Conservation (phyloP, 2,113 vertebrate genomes). For the Turdus rufiventris region DNA sequence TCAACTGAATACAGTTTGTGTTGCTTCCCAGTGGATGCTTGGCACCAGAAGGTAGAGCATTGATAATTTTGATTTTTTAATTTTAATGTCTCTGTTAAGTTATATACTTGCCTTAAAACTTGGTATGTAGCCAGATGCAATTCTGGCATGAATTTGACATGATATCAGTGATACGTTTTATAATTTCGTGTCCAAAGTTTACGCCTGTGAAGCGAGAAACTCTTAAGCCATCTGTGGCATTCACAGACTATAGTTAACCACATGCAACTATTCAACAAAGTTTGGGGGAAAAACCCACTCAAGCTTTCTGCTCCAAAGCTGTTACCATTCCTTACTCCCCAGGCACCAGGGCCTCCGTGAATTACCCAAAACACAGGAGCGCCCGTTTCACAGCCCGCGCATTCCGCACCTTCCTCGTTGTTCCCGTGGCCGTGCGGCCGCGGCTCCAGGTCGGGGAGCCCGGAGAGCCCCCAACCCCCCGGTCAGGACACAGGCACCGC, state of each 20-base stretch:
- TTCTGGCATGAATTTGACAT: background rate
- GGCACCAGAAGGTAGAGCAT: background rate
- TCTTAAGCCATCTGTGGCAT: rapidly evolving
- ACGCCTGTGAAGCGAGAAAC: background rate
- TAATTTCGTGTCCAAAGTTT: background rate
- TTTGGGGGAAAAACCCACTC: rapidly evolving
- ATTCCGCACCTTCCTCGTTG: rapidly evolving
- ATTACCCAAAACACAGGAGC: rapidly evolving
- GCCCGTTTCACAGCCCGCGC: rapidly evolving
- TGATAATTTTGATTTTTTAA: background rate
- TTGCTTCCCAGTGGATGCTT: background rate
- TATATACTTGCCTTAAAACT: background rate
- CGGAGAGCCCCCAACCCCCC: rapidly evolving
- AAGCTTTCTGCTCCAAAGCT: background rate
- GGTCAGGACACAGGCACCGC: background rate
- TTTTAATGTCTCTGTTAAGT: background rate
- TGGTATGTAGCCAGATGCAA: background rate
- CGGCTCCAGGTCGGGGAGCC: background rate
- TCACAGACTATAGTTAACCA: background rate
- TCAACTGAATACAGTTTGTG: background rate
- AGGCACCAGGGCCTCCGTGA: rapidly evolving
- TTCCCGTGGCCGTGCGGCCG: rapidly evolving
- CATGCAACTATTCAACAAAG: background rate
- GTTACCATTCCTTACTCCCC: no score
- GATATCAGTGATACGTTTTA: background rate